Conservation (phyloP, 2,113 vertebrate genomes). For the Paradoxurus hermaphroditus region DNA sequence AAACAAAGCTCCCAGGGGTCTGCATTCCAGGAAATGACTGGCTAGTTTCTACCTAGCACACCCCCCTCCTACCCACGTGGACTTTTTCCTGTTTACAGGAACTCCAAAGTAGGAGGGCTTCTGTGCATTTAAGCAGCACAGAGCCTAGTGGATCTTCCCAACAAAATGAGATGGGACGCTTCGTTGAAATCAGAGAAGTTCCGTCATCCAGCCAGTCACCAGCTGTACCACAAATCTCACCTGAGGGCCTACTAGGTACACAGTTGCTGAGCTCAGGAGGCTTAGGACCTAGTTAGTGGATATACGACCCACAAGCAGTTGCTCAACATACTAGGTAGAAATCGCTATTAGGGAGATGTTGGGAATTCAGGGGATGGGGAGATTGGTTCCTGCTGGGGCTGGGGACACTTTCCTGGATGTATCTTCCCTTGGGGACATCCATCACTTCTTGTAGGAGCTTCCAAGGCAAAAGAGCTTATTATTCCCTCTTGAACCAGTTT, state of each 20-base stretch:
- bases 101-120: not conserved
- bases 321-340: not conserved
- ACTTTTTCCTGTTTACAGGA: not conserved
- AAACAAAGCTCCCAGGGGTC: not conserved
- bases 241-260: not conserved
- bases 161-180: not conserved
- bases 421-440: slow-evolving; percentile 48
- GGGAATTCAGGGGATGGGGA: not conserved
- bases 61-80: no score
- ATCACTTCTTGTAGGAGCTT: slow-evolving; percentile 59
- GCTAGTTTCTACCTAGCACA: no score
- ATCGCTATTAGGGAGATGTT: not conserved
- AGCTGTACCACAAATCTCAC: not conserved
- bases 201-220: not conserved
- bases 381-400: slow-evolving; percentile 35
- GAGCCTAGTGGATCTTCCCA: not conserved
- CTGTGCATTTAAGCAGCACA: not conserved
- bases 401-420: slow-evolving; percentile 15
- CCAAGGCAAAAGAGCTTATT: slow-evolving; percentile 63
- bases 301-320: not conserved
- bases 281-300: not conserved
- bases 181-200: not conserved
- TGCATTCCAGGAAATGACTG: not conserved
- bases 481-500: slow-evolving; percentile 6
- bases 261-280: not conserved